Percentiles rank a stretch among this genome's conserved stretches.
These are phyloP conservation scores for Orchestes rusci DNA, from an alignment of 2,888 invertebrate species.

Conservation along the genomic window DNA sequence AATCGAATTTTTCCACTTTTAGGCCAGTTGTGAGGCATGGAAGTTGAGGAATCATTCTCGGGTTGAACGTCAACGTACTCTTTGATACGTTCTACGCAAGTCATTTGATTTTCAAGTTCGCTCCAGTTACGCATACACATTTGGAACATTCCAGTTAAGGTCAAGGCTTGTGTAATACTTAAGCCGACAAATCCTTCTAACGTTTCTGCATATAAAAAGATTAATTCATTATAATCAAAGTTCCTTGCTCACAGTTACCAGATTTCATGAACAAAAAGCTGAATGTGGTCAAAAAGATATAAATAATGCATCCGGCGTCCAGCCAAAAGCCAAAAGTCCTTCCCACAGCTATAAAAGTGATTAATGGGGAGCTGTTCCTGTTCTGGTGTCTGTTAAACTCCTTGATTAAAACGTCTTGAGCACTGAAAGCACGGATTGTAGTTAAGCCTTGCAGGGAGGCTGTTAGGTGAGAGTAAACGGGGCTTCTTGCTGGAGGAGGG, in stretches of 20 bases:
- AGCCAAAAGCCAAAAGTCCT: constrained; percentile 65
- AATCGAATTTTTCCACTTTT: constrained; percentile 60
- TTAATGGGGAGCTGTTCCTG: constrained; percentile 66
- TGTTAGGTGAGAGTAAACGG: constrained; percentile 67
- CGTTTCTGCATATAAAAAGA: constrained; percentile 16
- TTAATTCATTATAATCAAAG: neutral
- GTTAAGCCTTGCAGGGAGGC: constrained; percentile 68
- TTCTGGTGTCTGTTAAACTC: constrained; percentile 59
- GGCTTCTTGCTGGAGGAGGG: constrained; percentile 59
- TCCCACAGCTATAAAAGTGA: constrained; percentile 53
- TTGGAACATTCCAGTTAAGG: constrained; percentile 54
- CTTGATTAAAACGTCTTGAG: constrained; percentile 52
- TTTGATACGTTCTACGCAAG: constrained; percentile 81
- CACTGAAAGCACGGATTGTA: constrained; percentile 65
- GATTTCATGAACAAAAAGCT: constrained; percentile 55
- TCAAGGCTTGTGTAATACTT: constrained; percentile 39
- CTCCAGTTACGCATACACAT: constrained; percentile 69
- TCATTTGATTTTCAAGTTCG: constrained; percentile 65
- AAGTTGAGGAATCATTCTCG: constrained; percentile 39
- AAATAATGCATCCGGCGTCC: constrained; percentile 58
- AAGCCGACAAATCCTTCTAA: constrained; percentile 40
- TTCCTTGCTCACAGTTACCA: constrained; percentile 35
- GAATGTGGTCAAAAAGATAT: constrained; percentile 56
- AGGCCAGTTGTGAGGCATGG: constrained; percentile 54
- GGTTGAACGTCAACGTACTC: constrained; percentile 68